Conservation (phyloP, 2,797 vertebrate species). For the Antrozous pallidus region DNA sequence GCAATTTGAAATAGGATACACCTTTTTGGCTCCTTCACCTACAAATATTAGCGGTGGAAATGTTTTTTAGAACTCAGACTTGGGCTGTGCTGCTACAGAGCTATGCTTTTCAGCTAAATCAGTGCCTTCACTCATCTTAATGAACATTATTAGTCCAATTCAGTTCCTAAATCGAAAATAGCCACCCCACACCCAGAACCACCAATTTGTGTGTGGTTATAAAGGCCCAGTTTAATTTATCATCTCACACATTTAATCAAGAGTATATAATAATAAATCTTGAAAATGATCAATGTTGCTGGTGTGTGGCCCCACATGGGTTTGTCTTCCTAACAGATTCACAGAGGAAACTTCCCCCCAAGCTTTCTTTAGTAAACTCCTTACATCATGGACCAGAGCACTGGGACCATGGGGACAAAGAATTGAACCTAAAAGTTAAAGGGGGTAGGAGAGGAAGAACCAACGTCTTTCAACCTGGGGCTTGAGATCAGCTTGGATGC, state of each 20-base stretch:
- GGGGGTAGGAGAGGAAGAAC: too few species aligned
- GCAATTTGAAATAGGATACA: background rate
- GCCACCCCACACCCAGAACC: background rate
- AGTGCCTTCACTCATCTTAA: constrained; percentile 5
- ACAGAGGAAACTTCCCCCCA: fast-evolving
- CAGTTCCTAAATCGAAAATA: background rate
- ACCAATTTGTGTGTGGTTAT: background rate
- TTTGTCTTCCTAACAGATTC: background rate
- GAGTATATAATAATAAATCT: constrained; percentile 15
- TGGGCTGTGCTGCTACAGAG: background rate
- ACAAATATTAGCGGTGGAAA: background rate
- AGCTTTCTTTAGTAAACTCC: background rate
- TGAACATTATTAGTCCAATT: constrained; percentile 33
- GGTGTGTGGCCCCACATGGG: background rate
- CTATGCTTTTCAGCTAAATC: constrained; percentile 15
- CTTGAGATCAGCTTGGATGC: background rate
- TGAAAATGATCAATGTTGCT: background rate
- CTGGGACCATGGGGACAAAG: fast-evolving
- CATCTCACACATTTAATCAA: constrained; percentile 19
- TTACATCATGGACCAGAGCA: background rate
- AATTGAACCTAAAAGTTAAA: too few species aligned
- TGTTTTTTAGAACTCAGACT: background rate
- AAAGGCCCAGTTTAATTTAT: constrained; percentile 31
- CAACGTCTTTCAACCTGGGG: background rate
- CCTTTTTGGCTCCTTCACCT: background rate